Conservation (phyloP, 2,888 invertebrate species). For the Metalampra italica region DNA sequence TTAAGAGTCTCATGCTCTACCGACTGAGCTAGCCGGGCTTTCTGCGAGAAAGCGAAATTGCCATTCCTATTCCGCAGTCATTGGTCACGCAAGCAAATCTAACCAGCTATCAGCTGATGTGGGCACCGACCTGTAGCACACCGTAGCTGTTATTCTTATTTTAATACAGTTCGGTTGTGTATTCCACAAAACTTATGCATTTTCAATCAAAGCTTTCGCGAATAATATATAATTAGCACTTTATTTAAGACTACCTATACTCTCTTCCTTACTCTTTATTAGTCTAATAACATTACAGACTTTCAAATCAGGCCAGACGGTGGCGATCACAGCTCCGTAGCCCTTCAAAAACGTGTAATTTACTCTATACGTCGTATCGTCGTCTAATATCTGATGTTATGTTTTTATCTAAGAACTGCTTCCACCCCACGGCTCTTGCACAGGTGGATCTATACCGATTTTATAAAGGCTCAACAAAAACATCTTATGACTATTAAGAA, state of each 20-base stretch:
- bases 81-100: not conserved
- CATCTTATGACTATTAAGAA: not conserved
- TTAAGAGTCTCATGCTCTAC: conserved; percentile 82
- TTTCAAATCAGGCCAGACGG: conserved; percentile 40
- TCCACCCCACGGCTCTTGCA: conserved; percentile 39
- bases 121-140: too few species aligned
- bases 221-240: too few species aligned
- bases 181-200: not conserved
- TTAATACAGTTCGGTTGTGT: not conserved
- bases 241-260: not conserved
- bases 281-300: conserved; percentile 29
- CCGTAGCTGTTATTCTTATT: not conserved
- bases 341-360: conserved; percentile 59
- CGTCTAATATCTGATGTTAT: conserved; percentile 43
- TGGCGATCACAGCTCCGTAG: conserved; percentile 55
- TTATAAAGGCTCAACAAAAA: conserved; percentile 25
- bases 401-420: conserved; percentile 43
- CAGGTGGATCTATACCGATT: conserved; percentile 39
- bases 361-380: conserved; percentile 57
- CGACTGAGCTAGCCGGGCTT: conserved; percentile 78
- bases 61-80: not conserved
- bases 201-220: not conserved
- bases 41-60: not conserved
- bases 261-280: not conserved
- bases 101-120: too few species aligned